Evolutionary conservation across 2,113 vertebrate genomes (phyloP), one percentile per base, ranked within the genome.

Genomic region (Athene noctua): DNA sequence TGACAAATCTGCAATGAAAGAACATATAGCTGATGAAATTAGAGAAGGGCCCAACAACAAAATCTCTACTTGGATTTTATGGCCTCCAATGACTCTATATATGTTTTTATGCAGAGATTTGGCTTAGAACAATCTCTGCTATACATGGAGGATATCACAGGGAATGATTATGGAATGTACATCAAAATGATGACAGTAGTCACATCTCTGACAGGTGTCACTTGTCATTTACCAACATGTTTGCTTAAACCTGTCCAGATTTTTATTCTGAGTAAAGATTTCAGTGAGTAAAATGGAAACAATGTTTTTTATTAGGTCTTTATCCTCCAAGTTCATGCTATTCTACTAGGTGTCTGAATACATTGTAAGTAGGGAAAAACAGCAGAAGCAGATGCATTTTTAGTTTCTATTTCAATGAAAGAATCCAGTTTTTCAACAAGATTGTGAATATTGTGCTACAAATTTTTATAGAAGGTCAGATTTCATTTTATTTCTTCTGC

Each of bases 401-500:
- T 52, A 66, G 11, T 44, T 88, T 94, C 21, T 30, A 52, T 87
- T 80, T 91, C 68, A 94, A 55, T 10, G 32, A 62, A 73, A 83
- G 26, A 94, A 84, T 40, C 44, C 13, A 5, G 58, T 92, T 86
- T 86, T 68, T 96, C 57, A 61, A 72, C 32, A 92, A 74, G 67
- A 63, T 26, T 72, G 52, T 80, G 54, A 94, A 27, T 71, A 40
- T 40, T 81, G 61, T 46, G 81, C 89, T 93, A 66, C 15, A 86
- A 86, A 90, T 92, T 66, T 62, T 70, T 90, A 91, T 52, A 81
- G 55, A 95, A 96, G 52, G 58, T 77, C 54, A 13, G 42, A 74
- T 73, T 80, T 94, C 25, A 92, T 94, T 72, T 95, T 71, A 73
- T 72, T 95, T 80, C 79, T 12, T 66, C 54, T 78, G 44, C 59